Percentiles rank a stretch among this genome's conserved stretches.
Evolutionary conservation across 2,888 invertebrate genomes (phyloP).

Genomic region (Parthenolecanium corni): DNA sequence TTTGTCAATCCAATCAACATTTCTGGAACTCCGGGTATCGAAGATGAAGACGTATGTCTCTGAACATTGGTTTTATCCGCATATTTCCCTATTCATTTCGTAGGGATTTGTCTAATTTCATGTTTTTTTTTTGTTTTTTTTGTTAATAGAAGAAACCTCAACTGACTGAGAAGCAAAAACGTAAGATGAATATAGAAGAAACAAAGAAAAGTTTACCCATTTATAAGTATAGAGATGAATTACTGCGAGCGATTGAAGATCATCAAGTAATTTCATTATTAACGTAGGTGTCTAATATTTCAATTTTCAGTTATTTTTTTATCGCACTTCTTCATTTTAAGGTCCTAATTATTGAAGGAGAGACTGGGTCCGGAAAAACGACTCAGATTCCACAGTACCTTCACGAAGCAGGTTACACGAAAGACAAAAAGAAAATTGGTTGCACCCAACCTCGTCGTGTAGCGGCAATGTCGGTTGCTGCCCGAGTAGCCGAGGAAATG

Average conservation of each 20-base stretch:
- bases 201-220: slow-evolving; percentile 87
- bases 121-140: neutral
- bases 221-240: slow-evolving; percentile 76
- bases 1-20: slow-evolving; percentile 66
- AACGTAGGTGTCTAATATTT: neutral
- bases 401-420: slow-evolving; percentile 81
- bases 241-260: slow-evolving; percentile 80
- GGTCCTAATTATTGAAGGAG: slow-evolving; percentile 91
- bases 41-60: slow-evolving; percentile 36
- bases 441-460: slow-evolving; percentile 96
- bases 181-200: slow-evolving; percentile 74
- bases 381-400: slow-evolving; percentile 98
- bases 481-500: slow-evolving; percentile 97
- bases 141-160: slow-evolving; percentile 39
- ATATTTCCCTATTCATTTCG: neutral
- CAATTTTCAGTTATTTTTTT: neutral
- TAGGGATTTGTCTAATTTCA: neutral
- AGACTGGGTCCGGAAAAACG: slow-evolving; percentile 98
- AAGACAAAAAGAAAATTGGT: slow-evolving; percentile 77
- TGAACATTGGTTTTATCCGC: too few relatives aligned
- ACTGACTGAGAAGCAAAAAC: slow-evolving; percentile 55
- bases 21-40: slow-evolving; percentile 46
- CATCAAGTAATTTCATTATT: slow-evolving; percentile 54
- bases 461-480: slow-evolving; percentile 99
- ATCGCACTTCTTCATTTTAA: slow-evolving; percentile 36